phyloP scores from a whole-genome alignment of 92 coral and sea anemone species.

The Bergia puertoricense region DNA sequence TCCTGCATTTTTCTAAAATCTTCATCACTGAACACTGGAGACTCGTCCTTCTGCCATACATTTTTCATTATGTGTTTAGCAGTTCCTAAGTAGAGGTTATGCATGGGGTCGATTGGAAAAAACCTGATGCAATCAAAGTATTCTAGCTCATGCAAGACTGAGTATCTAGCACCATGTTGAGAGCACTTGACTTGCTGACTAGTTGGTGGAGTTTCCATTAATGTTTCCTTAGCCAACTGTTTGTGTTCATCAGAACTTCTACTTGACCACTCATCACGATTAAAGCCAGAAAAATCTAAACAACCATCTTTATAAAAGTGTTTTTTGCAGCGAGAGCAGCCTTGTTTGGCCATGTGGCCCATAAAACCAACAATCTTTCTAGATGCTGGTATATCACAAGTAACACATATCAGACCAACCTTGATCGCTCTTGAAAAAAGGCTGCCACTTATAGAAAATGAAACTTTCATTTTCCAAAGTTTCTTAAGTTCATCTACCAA shows the following conservation, averaged over 20 bases:
- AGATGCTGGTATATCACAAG: slow-evolving; percentile 76
- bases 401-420: slow-evolving; percentile 62
- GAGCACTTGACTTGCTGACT: slow-evolving; percentile 52
- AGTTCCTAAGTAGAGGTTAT: slow-evolving; percentile 62
- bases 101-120: slow-evolving; percentile 64
- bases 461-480: slow-evolving; percentile 44
- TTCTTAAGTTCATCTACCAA: slow-evolving; percentile 61
- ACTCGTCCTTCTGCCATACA: slow-evolving; percentile 55
- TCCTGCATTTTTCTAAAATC: slow-evolving; percentile 56
- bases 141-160: slow-evolving; percentile 59
- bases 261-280: slow-evolving; percentile 56
- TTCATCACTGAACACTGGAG: slow-evolving; percentile 47
- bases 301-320: slow-evolving; percentile 36
- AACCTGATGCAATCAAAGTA: slow-evolving; percentile 67
- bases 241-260: slow-evolving; percentile 57
- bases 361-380: slow-evolving; percentile 71
- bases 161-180: slow-evolving; percentile 63
- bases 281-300: slow-evolving; percentile 64
- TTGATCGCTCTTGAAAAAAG: slow-evolving; percentile 51
- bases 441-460: slow-evolving; percentile 52
- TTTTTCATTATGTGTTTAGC: slow-evolving; percentile 64
- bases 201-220: slow-evolving; percentile 45
- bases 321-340: slow-evolving; percentile 63
- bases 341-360: slow-evolving; percentile 74
- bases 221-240: slow-evolving; percentile 38